phyloP scores from a whole-genome alignment of 2,113 vertebrate species.

The Chamaea fasciata region DNA sequence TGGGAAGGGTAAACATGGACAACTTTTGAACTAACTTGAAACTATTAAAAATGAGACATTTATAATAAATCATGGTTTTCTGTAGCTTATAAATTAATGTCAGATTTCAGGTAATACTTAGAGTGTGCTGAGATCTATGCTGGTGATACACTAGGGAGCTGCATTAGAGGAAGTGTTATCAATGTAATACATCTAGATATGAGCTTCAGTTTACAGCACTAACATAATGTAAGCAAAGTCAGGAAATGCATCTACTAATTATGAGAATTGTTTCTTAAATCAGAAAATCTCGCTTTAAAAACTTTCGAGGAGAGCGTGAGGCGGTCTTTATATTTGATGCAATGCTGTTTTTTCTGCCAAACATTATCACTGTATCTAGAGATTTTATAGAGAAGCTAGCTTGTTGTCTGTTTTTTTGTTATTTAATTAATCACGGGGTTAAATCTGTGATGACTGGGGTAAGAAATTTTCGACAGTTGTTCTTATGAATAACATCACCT shows the following conservation, averaged over 20 bases:
- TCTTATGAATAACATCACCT: not conserved
- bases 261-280: not conserved
- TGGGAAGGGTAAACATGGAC: not conserved
- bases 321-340: not conserved
- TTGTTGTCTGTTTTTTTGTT: not conserved
- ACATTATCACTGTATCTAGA: not conserved
- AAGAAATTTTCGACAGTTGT: not conserved
- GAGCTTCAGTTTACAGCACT: not conserved
- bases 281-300: not conserved
- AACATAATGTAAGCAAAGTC: not conserved
- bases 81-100: not conserved
- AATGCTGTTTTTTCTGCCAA: not conserved
- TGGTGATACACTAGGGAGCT: not conserved
- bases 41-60: not conserved
- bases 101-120: not conserved
- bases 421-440: not conserved
- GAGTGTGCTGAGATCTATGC: accelerated
- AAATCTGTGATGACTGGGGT: not conserved
- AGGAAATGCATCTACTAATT: not conserved
- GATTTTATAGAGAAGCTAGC: not conserved
- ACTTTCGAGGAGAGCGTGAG: not conserved
- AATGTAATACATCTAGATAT: not conserved
- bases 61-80: not conserved
- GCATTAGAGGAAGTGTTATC: not conserved
- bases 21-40: not conserved